Base-by-base conservation (phyloP, 2,888 invertebrate genomes). In the Caenorhabditis afra region DNA sequence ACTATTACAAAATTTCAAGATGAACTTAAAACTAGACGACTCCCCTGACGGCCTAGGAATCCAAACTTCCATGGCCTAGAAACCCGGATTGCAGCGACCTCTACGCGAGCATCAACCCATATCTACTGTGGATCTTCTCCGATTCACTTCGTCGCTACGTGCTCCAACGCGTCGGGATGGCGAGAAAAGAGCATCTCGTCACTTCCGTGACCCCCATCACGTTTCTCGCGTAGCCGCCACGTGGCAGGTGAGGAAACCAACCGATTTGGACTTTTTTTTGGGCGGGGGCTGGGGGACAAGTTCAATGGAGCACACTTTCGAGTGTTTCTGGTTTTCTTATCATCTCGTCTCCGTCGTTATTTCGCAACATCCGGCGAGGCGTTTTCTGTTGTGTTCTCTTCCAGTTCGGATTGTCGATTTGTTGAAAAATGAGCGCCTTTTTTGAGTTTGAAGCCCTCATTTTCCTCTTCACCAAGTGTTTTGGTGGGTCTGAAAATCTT, bases 91-190 rank as follows among this genome's bases (percentile, higher is more conserved):
- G 49, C 71, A 71, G 75, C 41, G 75, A 76, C 29, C 20, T 76
- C 4, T 76, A 76, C 50, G 75, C 75, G 22, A 67, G 75, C 49
- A 68, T 76, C 7, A 76, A 76, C 35, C 75, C 75, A 10, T 76
- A 76, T 49, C 45, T 76, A 8, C 62, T 76, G 0, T 76, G 75
- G 75, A 68, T 76, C 20, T 76, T 76, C 55, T 76, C 75, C 4
- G 66, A 76, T 35, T 61, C 61, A 11, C 57, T 76, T 8, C 67
- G 75, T 1, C 35, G 61, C 35, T 76, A 67, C 39, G 57, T 76
- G 23, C 44, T 68, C 23, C 61, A 67, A 22, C 39, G 67, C 37
- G 22, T 57, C 11, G 66, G 75, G 0, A 14, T 64, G 11, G 39
- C 39, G 18, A 76, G 65, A 16, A 64, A 65, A n/a, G 58, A 68